Conservation (phyloP, 2,888 invertebrate species). For the Cheilosia variabilis region DNA sequence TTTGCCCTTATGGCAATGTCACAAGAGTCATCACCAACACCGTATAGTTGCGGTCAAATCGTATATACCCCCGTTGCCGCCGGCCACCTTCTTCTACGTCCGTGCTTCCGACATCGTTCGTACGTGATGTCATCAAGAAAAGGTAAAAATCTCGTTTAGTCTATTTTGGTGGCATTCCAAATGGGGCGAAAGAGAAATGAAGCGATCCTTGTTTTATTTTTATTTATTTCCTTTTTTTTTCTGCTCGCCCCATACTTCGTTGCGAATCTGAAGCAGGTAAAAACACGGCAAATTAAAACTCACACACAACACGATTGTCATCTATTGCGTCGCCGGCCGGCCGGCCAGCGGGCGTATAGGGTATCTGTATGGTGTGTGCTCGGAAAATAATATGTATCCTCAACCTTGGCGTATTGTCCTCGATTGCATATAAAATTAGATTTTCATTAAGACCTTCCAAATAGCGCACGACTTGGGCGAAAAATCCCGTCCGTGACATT, state of each 20-base stretch:
- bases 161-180: conserved; percentile 80
- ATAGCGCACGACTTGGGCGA: conserved; percentile 46
- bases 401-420: conserved; percentile 47
- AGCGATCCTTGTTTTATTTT: conserved; percentile 43
- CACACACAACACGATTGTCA: conserved; percentile 38
- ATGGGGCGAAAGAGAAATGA: conserved; percentile 37
- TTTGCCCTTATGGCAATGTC: conserved; percentile 70
- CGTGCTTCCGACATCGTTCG: conserved; percentile 41
- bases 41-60: conserved; percentile 68
- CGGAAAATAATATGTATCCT: conserved; percentile 29
- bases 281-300: conserved; percentile 65
- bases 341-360: not conserved
- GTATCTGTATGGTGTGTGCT: not conserved
- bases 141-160: conserved; percentile 81
- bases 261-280: conserved; percentile 53
- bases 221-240: conserved; percentile 7
- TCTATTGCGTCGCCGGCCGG: not conserved
- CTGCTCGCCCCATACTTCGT: not conserved
- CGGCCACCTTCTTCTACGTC: not conserved
- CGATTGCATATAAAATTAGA: conserved; percentile 74
- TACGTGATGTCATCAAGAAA: conserved; percentile 74
- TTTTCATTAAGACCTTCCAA: conserved; percentile 72
- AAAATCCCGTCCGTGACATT: conserved; percentile 69
- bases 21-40: conserved; percentile 69
- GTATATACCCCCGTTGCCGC: conserved; percentile 22